Evolutionary conservation across 2,888 invertebrate species (phyloP).

Genomic region (Drosophila pseudotalamancana): DNA sequence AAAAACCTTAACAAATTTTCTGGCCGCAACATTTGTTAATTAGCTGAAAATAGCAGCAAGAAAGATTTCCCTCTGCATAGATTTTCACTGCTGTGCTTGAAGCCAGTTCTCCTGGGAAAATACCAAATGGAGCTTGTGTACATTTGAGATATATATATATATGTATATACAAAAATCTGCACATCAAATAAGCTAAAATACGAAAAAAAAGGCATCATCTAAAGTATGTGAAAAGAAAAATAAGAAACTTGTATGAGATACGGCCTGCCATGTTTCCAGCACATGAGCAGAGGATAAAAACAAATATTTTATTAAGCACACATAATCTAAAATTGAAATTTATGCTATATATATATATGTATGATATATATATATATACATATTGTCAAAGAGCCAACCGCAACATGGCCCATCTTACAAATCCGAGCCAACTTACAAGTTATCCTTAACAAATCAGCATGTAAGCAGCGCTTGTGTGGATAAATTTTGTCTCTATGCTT

Average conservation of each 20-base stretch:
- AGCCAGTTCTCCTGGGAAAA: conserved; percentile 1
- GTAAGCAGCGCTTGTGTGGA: conserved; percentile 21
- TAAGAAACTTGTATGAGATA: conserved; percentile 3
- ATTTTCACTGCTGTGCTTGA: neutral
- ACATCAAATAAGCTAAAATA: conserved; percentile 22
- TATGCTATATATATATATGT: conserved; percentile 42
- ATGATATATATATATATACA: neutral
- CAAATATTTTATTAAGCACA: conserved; percentile 70
- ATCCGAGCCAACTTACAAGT: conserved; percentile 62
- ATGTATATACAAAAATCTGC: conserved; percentile 2
- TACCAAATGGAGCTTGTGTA: neutral
- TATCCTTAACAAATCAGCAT: conserved; percentile 58
- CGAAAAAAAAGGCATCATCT: conserved; percentile 2
- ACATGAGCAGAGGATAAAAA: conserved; percentile 41
- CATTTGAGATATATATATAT: neutral
- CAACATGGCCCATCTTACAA: conserved; percentile 29
- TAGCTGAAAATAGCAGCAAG: too few relatives aligned
- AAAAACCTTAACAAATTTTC: too few relatives aligned
- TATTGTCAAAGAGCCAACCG: conserved; percentile 41
- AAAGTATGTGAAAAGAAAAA: conserved; percentile 28
- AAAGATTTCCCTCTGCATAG: neutral
- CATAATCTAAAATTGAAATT: conserved; percentile 76
- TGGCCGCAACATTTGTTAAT: too few relatives aligned
- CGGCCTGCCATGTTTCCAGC: conserved; percentile 6
- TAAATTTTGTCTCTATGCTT: conserved; percentile 1